Percentiles rank a stretch among this genome's conserved stretches.
phyloP scores from a whole-genome alignment of 2,113 vertebrate genomes.

The Camelus bactrianus region DNA sequence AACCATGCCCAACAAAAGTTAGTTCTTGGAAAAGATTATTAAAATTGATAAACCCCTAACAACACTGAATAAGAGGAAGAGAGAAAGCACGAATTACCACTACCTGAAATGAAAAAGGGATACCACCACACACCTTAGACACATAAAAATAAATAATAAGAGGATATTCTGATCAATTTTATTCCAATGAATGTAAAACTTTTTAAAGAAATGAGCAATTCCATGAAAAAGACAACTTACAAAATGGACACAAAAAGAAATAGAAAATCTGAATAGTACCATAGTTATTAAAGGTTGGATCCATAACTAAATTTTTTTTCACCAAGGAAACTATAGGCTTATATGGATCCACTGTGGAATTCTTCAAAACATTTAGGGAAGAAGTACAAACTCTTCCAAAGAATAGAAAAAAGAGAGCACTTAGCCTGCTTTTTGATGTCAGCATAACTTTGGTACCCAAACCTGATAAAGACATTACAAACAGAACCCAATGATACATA shows the following conservation, averaged over 20 bases:
- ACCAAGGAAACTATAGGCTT: not conserved
- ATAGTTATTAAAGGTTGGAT: not conserved
- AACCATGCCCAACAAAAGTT: not conserved
- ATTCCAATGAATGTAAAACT: not conserved
- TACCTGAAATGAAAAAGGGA: not conserved
- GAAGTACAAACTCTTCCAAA: not conserved
- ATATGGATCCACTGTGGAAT: not conserved
- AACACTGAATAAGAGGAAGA: not conserved
- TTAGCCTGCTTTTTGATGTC: not conserved
- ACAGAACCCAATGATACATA: not conserved
- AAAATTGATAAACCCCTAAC: not conserved
- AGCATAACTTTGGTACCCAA: not conserved
- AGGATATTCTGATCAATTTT: not conserved
- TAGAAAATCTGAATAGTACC: not conserved
- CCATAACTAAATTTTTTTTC: not conserved
- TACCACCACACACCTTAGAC: not conserved
- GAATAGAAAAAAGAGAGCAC: not conserved
- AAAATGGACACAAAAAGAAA: not conserved
- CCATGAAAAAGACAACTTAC: not conserved
- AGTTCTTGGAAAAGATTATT: not conserved
- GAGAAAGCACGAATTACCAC: not conserved
- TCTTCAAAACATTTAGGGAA: conserved; percentile 6
- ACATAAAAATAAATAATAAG: not conserved
- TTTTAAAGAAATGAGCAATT: not conserved
- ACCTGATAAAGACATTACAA: not conserved